These are phyloP conservation scores for Ecdyonurus torrentis DNA, from an alignment of 2,888 invertebrate genomes.

Conservation along the genomic window DNA sequence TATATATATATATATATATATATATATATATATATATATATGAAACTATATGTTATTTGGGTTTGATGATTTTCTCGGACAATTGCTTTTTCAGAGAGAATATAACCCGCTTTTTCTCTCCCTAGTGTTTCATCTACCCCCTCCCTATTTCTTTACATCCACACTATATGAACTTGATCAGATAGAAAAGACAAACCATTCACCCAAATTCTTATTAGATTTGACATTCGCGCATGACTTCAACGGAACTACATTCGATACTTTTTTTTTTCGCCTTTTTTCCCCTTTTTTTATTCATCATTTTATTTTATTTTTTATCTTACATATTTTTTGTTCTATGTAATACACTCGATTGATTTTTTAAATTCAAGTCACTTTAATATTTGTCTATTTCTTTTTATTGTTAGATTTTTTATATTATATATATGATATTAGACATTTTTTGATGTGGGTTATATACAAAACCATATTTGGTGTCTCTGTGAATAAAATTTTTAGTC, in stretches of 20 bases:
- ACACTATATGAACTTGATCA: not conserved
- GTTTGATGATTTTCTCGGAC: too few species aligned
- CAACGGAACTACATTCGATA: not conserved
- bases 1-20: too few species aligned
- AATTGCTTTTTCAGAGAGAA: not conserved
- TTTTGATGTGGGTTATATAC: too few species aligned
- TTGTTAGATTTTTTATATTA: too few species aligned
- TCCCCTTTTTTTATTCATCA: too few species aligned
- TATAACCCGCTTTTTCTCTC: not conserved
- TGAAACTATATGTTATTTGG: too few species aligned
- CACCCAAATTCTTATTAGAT: not conserved
- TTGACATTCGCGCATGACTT: not conserved
- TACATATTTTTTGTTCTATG: not conserved
- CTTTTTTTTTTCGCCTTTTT: not conserved
- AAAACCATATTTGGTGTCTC: too few species aligned
- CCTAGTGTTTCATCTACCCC: not conserved
- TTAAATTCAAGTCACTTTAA: not conserved
- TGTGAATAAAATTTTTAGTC: too few species aligned
- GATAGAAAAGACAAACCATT: not conserved
- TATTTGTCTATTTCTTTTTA: not conserved
- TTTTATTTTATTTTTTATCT: not conserved
- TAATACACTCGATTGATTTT: slow-evolving; percentile 1
- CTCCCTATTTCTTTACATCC: not conserved
- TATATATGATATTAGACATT: too few species aligned
- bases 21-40: too few species aligned